Evolutionary conservation across 1,140 invertebrate species (phyloP).

Genomic region (Orius insidiosus): DNA sequence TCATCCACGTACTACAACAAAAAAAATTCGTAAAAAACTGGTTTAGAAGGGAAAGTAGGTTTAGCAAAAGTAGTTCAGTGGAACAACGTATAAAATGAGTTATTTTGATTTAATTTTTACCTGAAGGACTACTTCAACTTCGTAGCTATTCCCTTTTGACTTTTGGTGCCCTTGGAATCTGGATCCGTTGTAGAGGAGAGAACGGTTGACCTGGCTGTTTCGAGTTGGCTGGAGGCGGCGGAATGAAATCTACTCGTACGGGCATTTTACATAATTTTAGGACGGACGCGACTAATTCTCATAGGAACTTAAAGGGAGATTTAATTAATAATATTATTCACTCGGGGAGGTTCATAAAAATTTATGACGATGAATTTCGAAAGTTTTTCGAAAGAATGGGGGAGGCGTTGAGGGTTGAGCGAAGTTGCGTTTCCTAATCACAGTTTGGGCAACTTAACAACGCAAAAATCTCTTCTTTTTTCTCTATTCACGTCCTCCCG

Average conservation of each 20-base stretch:
- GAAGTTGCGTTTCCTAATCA: too few relatives aligned
- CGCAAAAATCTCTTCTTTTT: too few relatives aligned
- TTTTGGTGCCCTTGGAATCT: constrained; percentile 91
- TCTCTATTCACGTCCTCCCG: too few relatives aligned
- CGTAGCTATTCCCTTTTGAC: constrained; percentile 91
- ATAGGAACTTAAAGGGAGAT: too few relatives aligned
- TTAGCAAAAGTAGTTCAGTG: neutral
- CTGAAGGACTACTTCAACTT: constrained; percentile 93
- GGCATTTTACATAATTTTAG: constrained; percentile 35
- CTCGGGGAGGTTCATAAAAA: too few relatives aligned
- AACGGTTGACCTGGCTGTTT: constrained; percentile 76
- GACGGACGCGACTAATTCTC: too few relatives aligned
- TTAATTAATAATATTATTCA: too few relatives aligned
- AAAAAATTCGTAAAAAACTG: constrained; percentile 3
- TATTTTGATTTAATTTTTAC: constrained; percentile 40
- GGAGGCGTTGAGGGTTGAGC: too few relatives aligned
- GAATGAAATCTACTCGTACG: constrained; percentile 54
- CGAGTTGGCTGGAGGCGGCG: constrained; percentile 78
- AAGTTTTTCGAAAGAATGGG: too few relatives aligned
- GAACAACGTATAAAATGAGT: too few relatives aligned
- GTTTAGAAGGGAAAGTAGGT: neutral
- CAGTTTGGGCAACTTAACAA: too few relatives aligned
- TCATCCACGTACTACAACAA: constrained; percentile 76
- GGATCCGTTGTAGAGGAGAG: constrained; percentile 83
- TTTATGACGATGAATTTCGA: too few relatives aligned